Conservation (phyloP, 2,797 vertebrate genomes). For the Coluber constrictor region DNA sequence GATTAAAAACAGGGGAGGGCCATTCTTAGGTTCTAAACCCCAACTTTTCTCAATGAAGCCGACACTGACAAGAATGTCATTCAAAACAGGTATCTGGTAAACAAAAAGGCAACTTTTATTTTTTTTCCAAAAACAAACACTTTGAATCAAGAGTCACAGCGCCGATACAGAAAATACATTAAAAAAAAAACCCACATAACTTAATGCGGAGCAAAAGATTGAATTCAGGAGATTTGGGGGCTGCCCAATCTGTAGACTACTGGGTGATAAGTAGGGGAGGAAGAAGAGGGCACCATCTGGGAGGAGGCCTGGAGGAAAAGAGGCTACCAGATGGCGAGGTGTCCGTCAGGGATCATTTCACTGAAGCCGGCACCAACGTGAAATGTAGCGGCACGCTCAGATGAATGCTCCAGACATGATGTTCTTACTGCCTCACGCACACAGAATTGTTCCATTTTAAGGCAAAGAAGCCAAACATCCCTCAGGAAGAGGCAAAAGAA, state of each 20-base stretch:
- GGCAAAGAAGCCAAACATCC: background rate
- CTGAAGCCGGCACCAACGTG: background rate
- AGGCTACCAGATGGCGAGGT: background rate
- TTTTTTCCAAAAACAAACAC: slow-evolving; percentile 31
- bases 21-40: background rate
- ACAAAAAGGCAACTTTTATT: slow-evolving; percentile 27
- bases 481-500: background rate
- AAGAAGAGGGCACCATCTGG: accelerated
- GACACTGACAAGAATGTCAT: background rate
- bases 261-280: background rate
- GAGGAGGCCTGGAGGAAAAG: background rate
- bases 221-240: background rate
- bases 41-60: background rate
- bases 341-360: background rate
- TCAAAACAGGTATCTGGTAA: background rate
- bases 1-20: background rate
- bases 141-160: slow-evolving; percentile 33
- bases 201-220: slow-evolving; percentile 22
- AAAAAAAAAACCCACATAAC: slow-evolving; percentile 7
- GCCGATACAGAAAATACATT: background rate
- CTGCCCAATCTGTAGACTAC: background rate
- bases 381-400: background rate
- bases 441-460: background rate
- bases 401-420: background rate
- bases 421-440: background rate